Percentiles rank a stretch among this genome's conserved stretches.
phyloP scores from a whole-genome alignment of 2,797 vertebrate species.

The Gallinago stenura region DNA sequence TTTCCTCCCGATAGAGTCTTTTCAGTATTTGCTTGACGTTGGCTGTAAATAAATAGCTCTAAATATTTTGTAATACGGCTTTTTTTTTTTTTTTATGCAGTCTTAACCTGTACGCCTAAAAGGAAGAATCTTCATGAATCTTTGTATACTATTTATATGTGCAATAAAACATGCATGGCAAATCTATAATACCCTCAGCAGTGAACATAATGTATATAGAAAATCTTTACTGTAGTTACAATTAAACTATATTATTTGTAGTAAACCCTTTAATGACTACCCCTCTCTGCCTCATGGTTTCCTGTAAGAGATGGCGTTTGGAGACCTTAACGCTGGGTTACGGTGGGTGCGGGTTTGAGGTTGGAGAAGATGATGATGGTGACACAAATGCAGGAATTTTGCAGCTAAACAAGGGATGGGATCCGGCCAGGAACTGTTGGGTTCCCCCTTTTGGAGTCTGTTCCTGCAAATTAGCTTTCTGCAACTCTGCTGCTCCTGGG shows the following conservation, averaged over 20 bases:
- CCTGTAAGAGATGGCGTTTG: background rate
- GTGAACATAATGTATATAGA: constrained; percentile 83
- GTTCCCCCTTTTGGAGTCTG: fast-evolving
- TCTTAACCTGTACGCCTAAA: constrained; percentile 53
- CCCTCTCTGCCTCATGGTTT: background rate
- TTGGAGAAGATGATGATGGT: background rate
- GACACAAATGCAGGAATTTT: background rate
- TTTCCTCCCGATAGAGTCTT: constrained; percentile 74
- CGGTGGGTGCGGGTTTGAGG: background rate
- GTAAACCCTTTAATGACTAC: constrained; percentile 13
- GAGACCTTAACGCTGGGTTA: background rate
- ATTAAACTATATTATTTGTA: constrained; percentile 84
- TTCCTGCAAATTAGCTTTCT: background rate
- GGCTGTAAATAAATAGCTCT: constrained; percentile 77
- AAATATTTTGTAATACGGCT: constrained; percentile 74
- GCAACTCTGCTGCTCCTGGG: background rate
- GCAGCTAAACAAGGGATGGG: background rate
- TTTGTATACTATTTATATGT: constrained; percentile 74
- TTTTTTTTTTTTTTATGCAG: constrained; percentile 46
- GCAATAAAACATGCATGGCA: constrained; percentile 74
- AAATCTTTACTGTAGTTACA: constrained; percentile 73
- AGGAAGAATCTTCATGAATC: constrained; percentile 33
- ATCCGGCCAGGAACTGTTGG: background rate
- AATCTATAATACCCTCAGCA: constrained; percentile 65
- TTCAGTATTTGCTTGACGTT: constrained; percentile 75